These are phyloP conservation scores for Halocynthia roretzi DNA, from an alignment of 23 tunicate species.

Conservation along the genomic window DNA sequence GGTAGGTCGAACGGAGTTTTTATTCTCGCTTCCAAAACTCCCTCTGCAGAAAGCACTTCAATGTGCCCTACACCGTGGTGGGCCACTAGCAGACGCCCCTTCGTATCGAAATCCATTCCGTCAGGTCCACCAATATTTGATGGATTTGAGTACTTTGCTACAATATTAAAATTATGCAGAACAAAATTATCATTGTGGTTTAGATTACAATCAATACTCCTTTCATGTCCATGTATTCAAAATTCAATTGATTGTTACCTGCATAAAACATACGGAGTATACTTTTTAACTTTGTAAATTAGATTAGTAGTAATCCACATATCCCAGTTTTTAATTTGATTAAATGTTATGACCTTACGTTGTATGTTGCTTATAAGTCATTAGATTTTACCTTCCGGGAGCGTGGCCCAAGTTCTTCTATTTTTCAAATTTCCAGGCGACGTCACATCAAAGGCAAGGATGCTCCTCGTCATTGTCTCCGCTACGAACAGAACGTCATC, in stretches of 20 bases:
- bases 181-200: not conserved
- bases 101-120: slow-evolving; percentile 75
- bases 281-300: not conserved
- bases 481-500: slow-evolving; percentile 57
- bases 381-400: slow-evolving; percentile 18
- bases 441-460: slow-evolving; percentile 47
- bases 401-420: slow-evolving; percentile 58
- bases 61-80: slow-evolving; percentile 59
- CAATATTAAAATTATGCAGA: too few species aligned
- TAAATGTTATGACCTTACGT: not conserved
- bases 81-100: slow-evolving; percentile 51
- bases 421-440: slow-evolving; percentile 54
- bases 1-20: slow-evolving; percentile 54
- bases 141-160: not conserved
- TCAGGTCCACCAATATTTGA: slow-evolving; percentile 41
- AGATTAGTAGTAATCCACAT: too few species aligned
- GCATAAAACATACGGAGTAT: not conserved
- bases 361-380: not conserved
- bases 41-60: slow-evolving; percentile 55
- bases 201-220: not conserved
- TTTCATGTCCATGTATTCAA: not conserved
- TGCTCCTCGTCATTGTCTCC: slow-evolving; percentile 42
- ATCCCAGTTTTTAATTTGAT: too few species aligned
- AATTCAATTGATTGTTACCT: not conserved
- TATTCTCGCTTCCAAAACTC: slow-evolving; percentile 37